A percentile compares a stretch with the other conserved stretches of the same genome.
phyloP scores from a whole-genome alignment of 2,888 invertebrate genomes.

The Girardia tigrina region DNA sequence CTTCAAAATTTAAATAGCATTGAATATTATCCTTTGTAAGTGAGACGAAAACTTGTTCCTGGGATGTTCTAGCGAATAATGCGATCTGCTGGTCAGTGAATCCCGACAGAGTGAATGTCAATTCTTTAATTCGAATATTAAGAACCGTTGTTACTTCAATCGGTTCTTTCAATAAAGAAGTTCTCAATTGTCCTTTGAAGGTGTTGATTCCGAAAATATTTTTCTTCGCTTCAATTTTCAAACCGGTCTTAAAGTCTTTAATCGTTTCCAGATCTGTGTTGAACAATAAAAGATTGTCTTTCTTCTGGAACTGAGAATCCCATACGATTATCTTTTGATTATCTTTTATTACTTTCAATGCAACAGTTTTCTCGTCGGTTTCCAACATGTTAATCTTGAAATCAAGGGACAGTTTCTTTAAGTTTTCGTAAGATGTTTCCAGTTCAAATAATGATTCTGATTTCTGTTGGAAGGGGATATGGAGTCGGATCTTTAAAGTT shows the following conservation, averaged over 20 bases:
- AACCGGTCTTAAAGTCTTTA: neutral
- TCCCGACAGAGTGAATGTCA: neutral
- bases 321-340: neutral
- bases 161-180: neutral
- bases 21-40: neutral
- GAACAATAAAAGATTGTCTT: neutral
- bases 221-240: neutral
- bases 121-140: neutral
- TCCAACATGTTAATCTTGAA: neutral
- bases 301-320: neutral
- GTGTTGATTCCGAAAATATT: neutral
- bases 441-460: slow-evolving; percentile 4
- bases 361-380: neutral
- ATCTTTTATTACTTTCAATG: neutral
- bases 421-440: neutral
- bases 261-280: neutral
- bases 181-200: neutral
- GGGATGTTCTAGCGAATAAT: neutral
- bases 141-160: neutral
- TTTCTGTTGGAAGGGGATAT: neutral
- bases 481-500: neutral
- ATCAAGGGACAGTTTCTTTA: neutral
- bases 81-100: neutral
- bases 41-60: neutral
- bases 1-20: neutral